Evolutionary conservation across 2,888 invertebrate species (phyloP).

Genomic region (Microplitis deprimator): DNA sequence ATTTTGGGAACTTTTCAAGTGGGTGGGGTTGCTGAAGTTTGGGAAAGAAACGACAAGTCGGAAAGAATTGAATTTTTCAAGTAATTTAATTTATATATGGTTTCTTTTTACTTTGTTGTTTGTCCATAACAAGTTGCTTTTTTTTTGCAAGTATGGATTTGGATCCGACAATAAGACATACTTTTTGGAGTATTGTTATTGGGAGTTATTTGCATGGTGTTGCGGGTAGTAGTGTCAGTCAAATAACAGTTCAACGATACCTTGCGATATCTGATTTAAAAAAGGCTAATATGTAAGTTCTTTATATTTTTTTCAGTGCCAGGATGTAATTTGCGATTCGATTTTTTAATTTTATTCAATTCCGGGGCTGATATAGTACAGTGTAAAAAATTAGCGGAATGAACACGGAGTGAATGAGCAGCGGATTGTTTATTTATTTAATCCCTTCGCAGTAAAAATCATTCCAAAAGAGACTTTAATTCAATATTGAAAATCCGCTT

Average conservation of each 20-base stretch:
- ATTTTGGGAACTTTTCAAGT: conserved; percentile 78
- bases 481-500: no score
- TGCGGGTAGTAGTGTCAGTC: conserved; percentile 86
- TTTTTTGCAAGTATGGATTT: conserved; percentile 76
- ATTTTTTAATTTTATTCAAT: conserved; percentile 30
- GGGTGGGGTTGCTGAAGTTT: conserved; percentile 78
- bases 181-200: conserved; percentile 84
- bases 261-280: conserved; percentile 82
- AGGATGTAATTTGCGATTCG: conserved; percentile 70
- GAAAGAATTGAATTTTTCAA: conserved; percentile 82
- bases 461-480: no score
- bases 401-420: no score
- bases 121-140: neutral
- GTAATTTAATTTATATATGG: conserved; percentile 70
- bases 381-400: no score
- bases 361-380: no score
- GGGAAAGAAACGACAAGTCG: conserved; percentile 76
- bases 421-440: no score
- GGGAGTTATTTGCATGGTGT: conserved; percentile 88
- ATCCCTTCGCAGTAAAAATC: no score
- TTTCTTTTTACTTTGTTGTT: conserved; percentile 22
- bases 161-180: conserved; percentile 84
- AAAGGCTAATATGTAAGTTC: conserved; percentile 80
- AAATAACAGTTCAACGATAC: conserved; percentile 90
- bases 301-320: conserved; percentile 74